These are phyloP conservation scores for Helogale parvula DNA, from an alignment of 2,113 vertebrate genomes.

Conservation along the genomic window DNA sequence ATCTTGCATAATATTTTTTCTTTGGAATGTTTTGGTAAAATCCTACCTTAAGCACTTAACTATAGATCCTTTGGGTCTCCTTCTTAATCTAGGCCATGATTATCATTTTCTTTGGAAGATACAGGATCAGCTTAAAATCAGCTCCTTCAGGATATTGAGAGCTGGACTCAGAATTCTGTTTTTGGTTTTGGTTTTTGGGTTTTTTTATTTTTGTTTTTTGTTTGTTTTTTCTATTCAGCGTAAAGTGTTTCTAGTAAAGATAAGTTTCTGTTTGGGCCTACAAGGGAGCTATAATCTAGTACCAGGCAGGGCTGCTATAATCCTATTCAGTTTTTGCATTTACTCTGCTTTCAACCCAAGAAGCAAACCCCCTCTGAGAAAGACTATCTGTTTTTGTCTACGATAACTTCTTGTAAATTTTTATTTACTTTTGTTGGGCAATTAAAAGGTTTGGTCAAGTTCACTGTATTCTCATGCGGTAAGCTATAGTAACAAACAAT, in stretches of 20 bases:
- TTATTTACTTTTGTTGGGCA: not conserved
- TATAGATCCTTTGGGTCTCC: not conserved
- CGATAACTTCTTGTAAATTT: not conserved
- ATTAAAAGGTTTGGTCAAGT: not conserved
- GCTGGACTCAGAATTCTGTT: not conserved
- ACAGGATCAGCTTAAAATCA: not conserved
- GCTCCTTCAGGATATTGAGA: not conserved
- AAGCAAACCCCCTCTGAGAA: not conserved
- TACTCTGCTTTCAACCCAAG: not conserved
- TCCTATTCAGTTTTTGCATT: not conserved
- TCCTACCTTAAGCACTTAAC: not conserved
- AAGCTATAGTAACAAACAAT: not conserved
- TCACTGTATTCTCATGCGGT: not conserved
- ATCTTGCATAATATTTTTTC: not conserved
- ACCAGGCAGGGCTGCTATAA: not conserved
- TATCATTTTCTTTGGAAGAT: not conserved
- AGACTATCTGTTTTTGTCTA: too few relatives aligned
- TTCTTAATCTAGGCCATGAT: not conserved
- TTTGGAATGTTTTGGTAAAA: conserved; percentile 15
- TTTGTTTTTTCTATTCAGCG: not conserved
- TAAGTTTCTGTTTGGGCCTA: not conserved
- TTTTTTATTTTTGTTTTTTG: too few relatives aligned
- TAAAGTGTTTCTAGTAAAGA: not conserved
- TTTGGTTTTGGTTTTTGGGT: not conserved
- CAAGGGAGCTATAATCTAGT: not conserved